Evolutionary conservation across 2,888 invertebrate species (phyloP).

Genomic region (Rhogogaster chlorosoma): DNA sequence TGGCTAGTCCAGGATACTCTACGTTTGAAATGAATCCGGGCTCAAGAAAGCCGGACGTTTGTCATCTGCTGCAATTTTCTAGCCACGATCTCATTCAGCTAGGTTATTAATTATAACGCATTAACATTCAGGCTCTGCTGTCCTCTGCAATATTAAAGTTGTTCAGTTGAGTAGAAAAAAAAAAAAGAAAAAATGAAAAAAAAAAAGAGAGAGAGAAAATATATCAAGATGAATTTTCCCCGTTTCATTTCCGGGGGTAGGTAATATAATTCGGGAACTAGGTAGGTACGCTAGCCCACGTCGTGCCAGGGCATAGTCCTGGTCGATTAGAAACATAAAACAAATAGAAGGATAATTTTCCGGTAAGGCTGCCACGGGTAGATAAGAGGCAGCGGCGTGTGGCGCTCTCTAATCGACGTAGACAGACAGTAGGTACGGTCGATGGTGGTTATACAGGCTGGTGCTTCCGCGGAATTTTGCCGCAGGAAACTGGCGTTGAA

Average conservation of each 20-base stretch:
- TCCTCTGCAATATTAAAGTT: not conserved
- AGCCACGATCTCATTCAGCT: not conserved
- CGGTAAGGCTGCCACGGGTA: slow-evolving; percentile 44
- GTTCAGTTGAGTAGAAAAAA: not conserved
- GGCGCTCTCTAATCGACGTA: slow-evolving; percentile 41
- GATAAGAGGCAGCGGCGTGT: slow-evolving; percentile 44
- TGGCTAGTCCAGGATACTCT: not conserved
- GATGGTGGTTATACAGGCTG: slow-evolving; percentile 25
- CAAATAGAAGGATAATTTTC: slow-evolving; percentile 53
- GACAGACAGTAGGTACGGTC: slow-evolving; percentile 30
- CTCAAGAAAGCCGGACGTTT: not conserved
- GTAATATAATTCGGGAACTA: not conserved
- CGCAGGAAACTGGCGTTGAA: not conserved
- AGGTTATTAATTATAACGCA: not conserved
- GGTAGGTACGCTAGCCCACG: not conserved
- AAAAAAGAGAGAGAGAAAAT: not conserved
- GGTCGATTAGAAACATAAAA: slow-evolving; percentile 52
- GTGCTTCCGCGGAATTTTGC: slow-evolving; percentile 3
- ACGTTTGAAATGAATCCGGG: not conserved
- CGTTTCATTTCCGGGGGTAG: not conserved
- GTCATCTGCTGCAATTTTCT: not conserved
- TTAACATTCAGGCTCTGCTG: not conserved
- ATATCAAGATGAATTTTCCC: not conserved
- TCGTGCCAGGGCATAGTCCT: slow-evolving; percentile 41
- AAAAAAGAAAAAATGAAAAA: not conserved